These are phyloP conservation scores for Sturnira hondurensis DNA, from an alignment of 2,113 vertebrate genomes.

Conservation along the genomic window DNA sequence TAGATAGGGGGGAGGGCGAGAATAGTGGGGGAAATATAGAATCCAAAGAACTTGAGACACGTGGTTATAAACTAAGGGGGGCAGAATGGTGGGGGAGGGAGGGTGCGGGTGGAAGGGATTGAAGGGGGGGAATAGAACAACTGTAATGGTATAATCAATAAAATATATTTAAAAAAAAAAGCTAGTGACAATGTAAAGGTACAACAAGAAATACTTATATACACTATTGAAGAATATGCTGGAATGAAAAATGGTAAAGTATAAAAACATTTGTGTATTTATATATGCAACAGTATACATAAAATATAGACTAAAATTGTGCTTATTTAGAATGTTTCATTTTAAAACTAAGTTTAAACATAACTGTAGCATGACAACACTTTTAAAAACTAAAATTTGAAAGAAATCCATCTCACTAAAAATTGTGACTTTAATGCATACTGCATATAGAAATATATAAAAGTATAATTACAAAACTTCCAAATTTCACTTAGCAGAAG, in stretches of 20 bases:
- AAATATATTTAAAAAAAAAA: too few relatives aligned
- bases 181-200: neutral
- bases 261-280: neutral
- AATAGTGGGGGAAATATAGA: too few relatives aligned
- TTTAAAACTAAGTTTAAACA: conserved; percentile 18
- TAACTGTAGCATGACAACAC: neutral
- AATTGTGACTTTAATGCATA: neutral
- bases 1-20: too few relatives aligned
- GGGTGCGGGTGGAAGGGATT: too few relatives aligned
- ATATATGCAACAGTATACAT: neutral
- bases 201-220: neutral
- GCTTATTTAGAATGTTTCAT: conserved; percentile 12
- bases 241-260: neutral
- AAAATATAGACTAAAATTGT: neutral
- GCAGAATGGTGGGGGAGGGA: too few relatives aligned
- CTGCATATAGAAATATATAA: neutral
- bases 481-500: conserved; percentile 22
- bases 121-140: too few relatives aligned
- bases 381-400: conserved; percentile 30
- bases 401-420: neutral
- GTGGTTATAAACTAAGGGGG: too few relatives aligned
- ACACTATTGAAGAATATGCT: neutral
- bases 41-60: too few relatives aligned
- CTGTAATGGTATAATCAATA: too few relatives aligned
- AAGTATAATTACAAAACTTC: conserved; percentile 7